phyloP scores from a whole-genome alignment of 2,888 invertebrate species.

The Drosophila quinaria region DNA sequence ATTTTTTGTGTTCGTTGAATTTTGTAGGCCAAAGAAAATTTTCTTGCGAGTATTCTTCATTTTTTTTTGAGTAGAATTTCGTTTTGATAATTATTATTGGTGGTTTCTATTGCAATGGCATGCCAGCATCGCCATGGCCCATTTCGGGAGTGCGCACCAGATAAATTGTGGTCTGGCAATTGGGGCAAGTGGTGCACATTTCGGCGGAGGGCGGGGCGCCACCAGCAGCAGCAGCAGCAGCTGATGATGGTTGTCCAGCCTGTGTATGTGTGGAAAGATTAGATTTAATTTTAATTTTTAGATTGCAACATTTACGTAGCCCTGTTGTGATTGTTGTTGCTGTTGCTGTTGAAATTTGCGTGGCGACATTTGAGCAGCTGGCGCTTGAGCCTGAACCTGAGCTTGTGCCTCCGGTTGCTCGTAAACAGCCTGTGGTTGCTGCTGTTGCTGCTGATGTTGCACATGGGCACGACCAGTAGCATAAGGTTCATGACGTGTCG shows the following conservation, averaged over 20 bases:
- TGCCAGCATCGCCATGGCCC: slow-evolving; percentile 63
- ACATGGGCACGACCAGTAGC: slow-evolving; percentile 60
- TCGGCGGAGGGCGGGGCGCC: slow-evolving; percentile 72
- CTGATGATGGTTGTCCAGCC: slow-evolving; percentile 29
- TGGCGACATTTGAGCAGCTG: slow-evolving; percentile 39
- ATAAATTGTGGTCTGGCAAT: slow-evolving; percentile 84
- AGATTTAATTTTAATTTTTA: background rate
- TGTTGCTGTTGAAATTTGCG: slow-evolving; percentile 56
- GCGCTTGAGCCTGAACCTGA: slow-evolving; percentile 27
- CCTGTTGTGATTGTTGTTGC: slow-evolving; percentile 44
- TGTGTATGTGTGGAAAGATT: slow-evolving; percentile 19
- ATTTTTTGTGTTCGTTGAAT: slow-evolving; percentile 12
- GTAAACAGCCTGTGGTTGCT: slow-evolving; percentile 26
- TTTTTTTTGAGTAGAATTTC: slow-evolving; percentile 21
- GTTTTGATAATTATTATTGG: background rate
- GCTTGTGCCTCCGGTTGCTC: slow-evolving; percentile 40
- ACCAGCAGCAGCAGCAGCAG: slow-evolving; percentile 12
- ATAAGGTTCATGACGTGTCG: slow-evolving; percentile 57
- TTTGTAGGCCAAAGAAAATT: slow-evolving; percentile 18
- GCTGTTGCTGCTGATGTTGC: slow-evolving; percentile 24
- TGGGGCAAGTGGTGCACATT: slow-evolving; percentile 84
- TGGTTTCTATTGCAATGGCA: slow-evolving; percentile 43
- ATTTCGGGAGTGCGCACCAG: slow-evolving; percentile 76
- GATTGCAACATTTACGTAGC: slow-evolving; percentile 61
- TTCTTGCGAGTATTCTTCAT: background rate